These are phyloP conservation scores for Anabacerthia variegaticeps DNA, from an alignment of 2,797 vertebrate species.

Conservation along the genomic window DNA sequence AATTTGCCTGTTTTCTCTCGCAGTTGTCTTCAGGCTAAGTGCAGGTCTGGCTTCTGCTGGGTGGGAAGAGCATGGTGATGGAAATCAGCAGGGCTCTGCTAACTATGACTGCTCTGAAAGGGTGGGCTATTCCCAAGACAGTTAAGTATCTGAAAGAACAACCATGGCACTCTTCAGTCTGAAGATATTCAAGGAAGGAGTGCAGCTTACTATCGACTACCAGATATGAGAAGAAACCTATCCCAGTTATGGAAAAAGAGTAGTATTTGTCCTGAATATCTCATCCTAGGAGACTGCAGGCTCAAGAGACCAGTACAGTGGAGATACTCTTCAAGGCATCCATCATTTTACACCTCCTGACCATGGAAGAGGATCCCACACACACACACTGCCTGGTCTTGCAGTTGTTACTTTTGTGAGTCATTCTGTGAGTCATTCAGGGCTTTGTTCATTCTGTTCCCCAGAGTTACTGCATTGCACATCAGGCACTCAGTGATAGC, in stretches of 20 bases:
- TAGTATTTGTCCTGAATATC: not conserved
- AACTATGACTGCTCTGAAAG: not conserved
- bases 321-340: not conserved
- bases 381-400: rapidly evolving
- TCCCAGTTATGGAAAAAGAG: not conserved
- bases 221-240: not conserved
- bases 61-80: not conserved
- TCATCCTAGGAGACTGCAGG: not conserved
- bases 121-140: not conserved
- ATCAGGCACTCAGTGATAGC: not conserved
- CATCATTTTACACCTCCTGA: not conserved
- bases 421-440: not conserved
- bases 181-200: not conserved
- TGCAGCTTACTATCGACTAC: not conserved
- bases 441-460: not conserved
- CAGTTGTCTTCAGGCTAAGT: not conserved
- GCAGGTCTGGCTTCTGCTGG: not conserved
- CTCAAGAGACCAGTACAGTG: not conserved
- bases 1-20: not conserved
- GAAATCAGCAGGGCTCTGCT: not conserved
- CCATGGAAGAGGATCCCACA: not conserved
- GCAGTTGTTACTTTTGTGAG: not conserved
- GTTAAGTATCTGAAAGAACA: not conserved
- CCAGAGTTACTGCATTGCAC: not conserved
- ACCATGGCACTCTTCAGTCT: not conserved